Conservation (phyloP, 2,888 invertebrate species). For the Drosophila recens region DNA sequence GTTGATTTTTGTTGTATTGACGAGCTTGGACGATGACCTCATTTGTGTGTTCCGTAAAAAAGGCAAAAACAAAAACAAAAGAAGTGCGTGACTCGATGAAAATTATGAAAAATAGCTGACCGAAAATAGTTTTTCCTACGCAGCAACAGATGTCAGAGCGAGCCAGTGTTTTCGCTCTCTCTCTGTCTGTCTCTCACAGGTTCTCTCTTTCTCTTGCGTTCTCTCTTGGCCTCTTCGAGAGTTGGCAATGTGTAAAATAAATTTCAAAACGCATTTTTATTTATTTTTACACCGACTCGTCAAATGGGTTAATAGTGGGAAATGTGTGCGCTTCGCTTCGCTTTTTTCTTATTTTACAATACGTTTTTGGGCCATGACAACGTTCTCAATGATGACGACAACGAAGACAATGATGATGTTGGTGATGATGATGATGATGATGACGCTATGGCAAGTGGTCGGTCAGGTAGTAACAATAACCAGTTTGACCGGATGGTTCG, state of each 20-base stretch:
- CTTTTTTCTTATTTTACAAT: neutral
- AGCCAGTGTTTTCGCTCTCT: constrained; percentile 2
- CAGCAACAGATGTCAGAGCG: constrained; percentile 50
- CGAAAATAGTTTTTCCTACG: constrained; percentile 56
- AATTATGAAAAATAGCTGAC: constrained; percentile 53
- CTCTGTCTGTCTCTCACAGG: neutral
- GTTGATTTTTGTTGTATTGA: constrained; percentile 27
- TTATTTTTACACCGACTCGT: constrained; percentile 70
- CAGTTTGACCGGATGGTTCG: constrained; percentile 71
- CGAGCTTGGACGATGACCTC: constrained; percentile 72
- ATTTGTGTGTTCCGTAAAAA: constrained; percentile 48
- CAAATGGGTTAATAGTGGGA: constrained; percentile 76
- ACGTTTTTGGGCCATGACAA: constrained; percentile 48
- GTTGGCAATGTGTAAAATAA: constrained; percentile 39
- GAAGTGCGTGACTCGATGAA: constrained; percentile 58
- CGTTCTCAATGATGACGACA: constrained; percentile 22
- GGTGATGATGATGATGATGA: constrained; percentile 30
- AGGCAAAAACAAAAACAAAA: constrained; percentile 19
- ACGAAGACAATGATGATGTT: constrained; percentile 11
- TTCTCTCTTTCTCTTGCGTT: neutral
- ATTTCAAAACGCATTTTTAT: constrained; percentile 51
- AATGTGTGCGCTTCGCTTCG: constrained; percentile 35
- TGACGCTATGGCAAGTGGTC: constrained; percentile 37
- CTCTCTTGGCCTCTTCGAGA: constrained; percentile 19
- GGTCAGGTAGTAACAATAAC: constrained; percentile 61